Base-by-base conservation (phyloP, 2,888 invertebrate species). In the Lithophane socia region DNA sequence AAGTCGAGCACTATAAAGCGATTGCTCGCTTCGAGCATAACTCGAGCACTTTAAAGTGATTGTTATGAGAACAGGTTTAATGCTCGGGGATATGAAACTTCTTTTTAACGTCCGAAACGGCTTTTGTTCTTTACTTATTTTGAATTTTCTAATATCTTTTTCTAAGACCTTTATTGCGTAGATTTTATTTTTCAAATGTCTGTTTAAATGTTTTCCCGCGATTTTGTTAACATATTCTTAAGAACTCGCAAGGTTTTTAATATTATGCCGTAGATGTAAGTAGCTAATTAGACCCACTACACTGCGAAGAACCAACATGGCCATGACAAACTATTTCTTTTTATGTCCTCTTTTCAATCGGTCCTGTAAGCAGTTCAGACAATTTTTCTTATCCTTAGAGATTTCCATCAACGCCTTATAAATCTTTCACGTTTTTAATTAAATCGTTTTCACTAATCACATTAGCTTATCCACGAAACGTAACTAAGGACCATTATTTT, bases 1-100 rank as follows among this genome's bases (percentile, higher is more conserved):
- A 85, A 80, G 67, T 85, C 67, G 78, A 83, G 74, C 78, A 86
- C 80, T 74, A 73, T 87, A 83, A 87, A 87, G 84, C 75, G 83
- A 86, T 86, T 80, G 73, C 79, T 78, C 83, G 66, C 72, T 82
- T 21, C 58, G 67, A 66, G 79, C 73, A 73, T 54, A 72, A 73
- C 86, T 83, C 78, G 77, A 80, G 77, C 76, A 84, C 81, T 86
- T 86, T 86, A 67, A 77, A 79, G 65, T 73, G 74, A 79, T 84
- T 86, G 72, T 78, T 79, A 83, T 68, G 86, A 82, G 75, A 72
- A 75, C 74, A 76, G 78, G 75, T 75, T 85, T 86, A 80, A 80
- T 86, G 72, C 64, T 75, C 61, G 65, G 66, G 83, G 67, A 75
- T 81, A 80, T 77, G 70, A 79, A 79, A 87, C 49, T 83, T 83